Evolutionary conservation across 2,888 invertebrate genomes (phyloP).

Genomic region (Aleiodes testaceus): DNA sequence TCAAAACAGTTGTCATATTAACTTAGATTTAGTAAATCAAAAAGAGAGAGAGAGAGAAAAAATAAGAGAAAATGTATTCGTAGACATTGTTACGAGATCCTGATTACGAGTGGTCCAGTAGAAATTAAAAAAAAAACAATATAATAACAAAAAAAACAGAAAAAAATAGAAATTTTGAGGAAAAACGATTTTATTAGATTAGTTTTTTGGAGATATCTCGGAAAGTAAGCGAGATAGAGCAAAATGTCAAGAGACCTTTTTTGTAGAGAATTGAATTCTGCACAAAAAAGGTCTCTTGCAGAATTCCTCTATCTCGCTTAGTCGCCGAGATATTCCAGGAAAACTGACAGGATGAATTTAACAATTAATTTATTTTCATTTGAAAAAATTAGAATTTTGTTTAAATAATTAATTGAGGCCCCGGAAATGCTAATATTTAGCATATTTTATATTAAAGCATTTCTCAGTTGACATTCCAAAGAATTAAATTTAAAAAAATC

Average conservation of each 20-base stretch:
- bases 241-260: too few relatives aligned
- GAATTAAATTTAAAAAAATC: conserved; percentile 38
- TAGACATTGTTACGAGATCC: conserved; percentile 45
- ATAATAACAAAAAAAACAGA: neutral
- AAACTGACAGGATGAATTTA: too few relatives aligned
- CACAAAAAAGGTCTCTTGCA: too few relatives aligned
- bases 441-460: conserved; percentile 41
- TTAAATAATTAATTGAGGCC: conserved; percentile 34
- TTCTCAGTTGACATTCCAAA: conserved; percentile 51
- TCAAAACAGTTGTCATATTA: conserved; percentile 44
- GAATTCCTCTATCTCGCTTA: too few relatives aligned
- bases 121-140: conserved; percentile 26
- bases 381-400: neutral
- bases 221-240: too few relatives aligned
- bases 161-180: too few relatives aligned
- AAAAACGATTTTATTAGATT: too few relatives aligned
- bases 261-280: too few relatives aligned
- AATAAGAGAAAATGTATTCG: conserved; percentile 37
- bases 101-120: conserved; percentile 13
- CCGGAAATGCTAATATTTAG: conserved; percentile 52
- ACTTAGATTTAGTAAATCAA: conserved; percentile 46
- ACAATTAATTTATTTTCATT: neutral
- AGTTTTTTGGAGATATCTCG: too few relatives aligned
- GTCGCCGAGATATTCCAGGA: too few relatives aligned
- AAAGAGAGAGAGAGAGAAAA: neutral